These are phyloP conservation scores for Nowickia ferox DNA, from an alignment of 2,888 invertebrate genomes.

Conservation along the genomic window DNA sequence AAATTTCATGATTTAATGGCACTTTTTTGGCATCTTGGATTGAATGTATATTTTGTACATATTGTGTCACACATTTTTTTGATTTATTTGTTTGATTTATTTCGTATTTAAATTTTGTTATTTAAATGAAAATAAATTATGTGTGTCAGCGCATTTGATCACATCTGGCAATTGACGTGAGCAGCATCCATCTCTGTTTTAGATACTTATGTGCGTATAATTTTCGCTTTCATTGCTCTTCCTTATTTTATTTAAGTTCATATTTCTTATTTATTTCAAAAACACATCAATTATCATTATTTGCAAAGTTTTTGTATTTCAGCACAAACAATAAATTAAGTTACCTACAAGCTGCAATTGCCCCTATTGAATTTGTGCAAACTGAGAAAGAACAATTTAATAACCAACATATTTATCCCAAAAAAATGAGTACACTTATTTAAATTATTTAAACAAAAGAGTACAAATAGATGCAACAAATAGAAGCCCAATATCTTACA, in stretches of 20 bases:
- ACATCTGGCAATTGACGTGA: no score
- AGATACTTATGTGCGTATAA: not conserved
- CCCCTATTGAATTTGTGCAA: not conserved
- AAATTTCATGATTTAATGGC: no score
- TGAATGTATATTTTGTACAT: no score
- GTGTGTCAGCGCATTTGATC: no score
- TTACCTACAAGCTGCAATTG: not conserved
- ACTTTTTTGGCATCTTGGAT: no score
- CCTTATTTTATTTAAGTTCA: no score
- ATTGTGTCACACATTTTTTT: no score
- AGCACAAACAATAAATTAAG: not conserved
- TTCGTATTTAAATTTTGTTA: no score
- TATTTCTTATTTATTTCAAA: not conserved
- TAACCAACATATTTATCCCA: not conserved
- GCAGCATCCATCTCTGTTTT: no score
- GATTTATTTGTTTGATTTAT: no score
- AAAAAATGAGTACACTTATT: not conserved
- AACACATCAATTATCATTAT: not conserved
- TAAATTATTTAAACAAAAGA: slow-evolving; percentile 8
- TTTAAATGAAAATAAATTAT: no score
- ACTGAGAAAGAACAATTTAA: not conserved
- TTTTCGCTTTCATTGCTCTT: not conserved
- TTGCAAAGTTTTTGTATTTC: not conserved
- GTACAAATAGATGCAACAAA: slow-evolving; percentile 20
- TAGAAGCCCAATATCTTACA: not conserved